Evolutionary conservation across 2,797 vertebrate species (phyloP), one percentile per base, ranked within the genome.

Genomic region (Acanthiza pusilla): DNA sequence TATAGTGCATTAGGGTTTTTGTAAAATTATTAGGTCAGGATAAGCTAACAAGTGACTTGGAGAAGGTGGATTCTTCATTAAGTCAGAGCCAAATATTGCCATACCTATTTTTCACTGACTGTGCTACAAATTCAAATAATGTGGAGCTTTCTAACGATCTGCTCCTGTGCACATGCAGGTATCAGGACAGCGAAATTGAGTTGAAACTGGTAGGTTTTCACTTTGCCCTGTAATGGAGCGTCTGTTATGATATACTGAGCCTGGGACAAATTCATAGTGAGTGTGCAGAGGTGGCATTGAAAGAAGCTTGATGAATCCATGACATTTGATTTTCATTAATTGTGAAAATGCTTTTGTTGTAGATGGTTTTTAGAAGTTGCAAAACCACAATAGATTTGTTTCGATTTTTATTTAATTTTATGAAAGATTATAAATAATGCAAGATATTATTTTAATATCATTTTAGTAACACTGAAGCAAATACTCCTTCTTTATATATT

Each of bases 1-100:
- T 98, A 98, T 97, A 97, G 98, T 98, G 98, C 98, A 98, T 98
- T 99, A 98, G 97, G 96, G 97, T 97, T 98, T 98, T 97, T 98
- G 98, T 98, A 98, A 98, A 98, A 98, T 98, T 97, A 96, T 97
- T 98, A 98, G 98, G 98, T 98, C 97, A 96, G 96, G 97, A 97
- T 98, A 98, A 99, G 98, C 98, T 98, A 98, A 98, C 96, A 89
- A 93, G 97, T 98, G 98, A 98, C 98, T 98, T 81, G 96, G 97
- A 98, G 97, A 82, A 96, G 96, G 97, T 96, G 93, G 54, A 83
- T 96, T 95, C 80, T 95, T 91, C 54, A 79, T 76, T 73, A 88
- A 63, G 26, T 85, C 62, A 32, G 71, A 88, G 58, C 48, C n/a
- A 7, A 92, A 65, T 88, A 87, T 50, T 60, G 38, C 85, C 51